These are phyloP conservation scores for Theristus sp. DNA, from an alignment of 2,888 invertebrate genomes.

Conservation along the genomic window DNA sequence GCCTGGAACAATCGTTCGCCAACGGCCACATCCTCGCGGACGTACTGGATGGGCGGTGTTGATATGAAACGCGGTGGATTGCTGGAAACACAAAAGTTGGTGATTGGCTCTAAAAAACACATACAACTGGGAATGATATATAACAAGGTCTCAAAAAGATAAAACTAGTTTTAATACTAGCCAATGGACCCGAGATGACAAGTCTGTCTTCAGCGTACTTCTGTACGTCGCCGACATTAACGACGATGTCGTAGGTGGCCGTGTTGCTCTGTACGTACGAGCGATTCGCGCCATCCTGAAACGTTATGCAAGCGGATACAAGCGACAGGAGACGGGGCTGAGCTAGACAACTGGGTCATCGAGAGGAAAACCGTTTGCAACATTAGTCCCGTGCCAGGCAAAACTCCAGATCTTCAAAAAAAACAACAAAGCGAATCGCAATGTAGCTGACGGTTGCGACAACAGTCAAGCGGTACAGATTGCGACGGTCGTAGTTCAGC, in stretches of 20 bases:
- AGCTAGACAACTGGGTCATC: neutral
- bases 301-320: neutral
- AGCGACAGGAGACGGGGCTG: neutral
- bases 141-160: too few relatives aligned
- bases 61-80: neutral
- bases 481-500: neutral
- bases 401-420: too few relatives aligned
- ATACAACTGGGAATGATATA: too few relatives aligned
- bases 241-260: neutral
- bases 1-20: conserved; percentile 39
- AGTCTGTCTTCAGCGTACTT: too few relatives aligned
- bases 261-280: neutral
- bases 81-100: neutral
- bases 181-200: too few relatives aligned
- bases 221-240: neutral
- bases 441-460: neutral
- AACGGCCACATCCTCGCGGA: conserved; percentile 61
- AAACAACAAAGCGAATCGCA: neutral
- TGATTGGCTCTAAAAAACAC: neutral
- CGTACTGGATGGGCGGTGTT: conserved; percentile 19
- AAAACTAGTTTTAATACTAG: too few relatives aligned
- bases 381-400: too few relatives aligned
- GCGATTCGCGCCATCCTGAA: neutral
- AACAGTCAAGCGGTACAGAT: neutral
- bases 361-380: neutral